phyloP scores from a whole-genome alignment of 2,888 invertebrate genomes.

The Prosapia bicincta region DNA sequence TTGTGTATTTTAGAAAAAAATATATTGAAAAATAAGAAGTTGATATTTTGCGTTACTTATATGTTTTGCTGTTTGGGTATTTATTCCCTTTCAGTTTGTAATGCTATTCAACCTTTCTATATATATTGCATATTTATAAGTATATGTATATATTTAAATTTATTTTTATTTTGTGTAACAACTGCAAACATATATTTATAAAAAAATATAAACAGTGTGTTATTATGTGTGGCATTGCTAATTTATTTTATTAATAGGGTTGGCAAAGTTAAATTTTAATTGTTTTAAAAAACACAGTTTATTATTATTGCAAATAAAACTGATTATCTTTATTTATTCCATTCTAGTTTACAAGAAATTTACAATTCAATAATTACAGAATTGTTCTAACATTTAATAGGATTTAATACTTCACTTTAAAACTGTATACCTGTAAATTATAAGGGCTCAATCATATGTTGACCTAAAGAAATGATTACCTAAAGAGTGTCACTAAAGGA shows the following conservation, averaged over 20 bases:
- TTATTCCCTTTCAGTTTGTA: neutral
- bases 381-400: no score
- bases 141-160: no score
- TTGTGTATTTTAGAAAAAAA: conserved; percentile 6
- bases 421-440: no score
- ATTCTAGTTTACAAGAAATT: no score
- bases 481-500: no score
- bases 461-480: no score
- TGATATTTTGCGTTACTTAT: neutral
- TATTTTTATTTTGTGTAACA: neutral
- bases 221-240: conserved; percentile 25
- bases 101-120: neutral
- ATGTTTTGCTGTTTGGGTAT: conserved; percentile 2
- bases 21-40: neutral
- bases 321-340: no score
- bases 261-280: conserved; percentile 4
- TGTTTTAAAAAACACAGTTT: neutral
- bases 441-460: no score
- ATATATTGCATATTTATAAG: neutral
- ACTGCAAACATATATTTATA: neutral
- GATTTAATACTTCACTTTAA: no score
- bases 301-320: no score
- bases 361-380: no score
- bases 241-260: conserved; percentile 19
- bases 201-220: neutral